Evolutionary conservation across 1,140 invertebrate species (phyloP), one percentile per base, ranked within the genome.

Genomic region (Chrysoperla carnea): DNA sequence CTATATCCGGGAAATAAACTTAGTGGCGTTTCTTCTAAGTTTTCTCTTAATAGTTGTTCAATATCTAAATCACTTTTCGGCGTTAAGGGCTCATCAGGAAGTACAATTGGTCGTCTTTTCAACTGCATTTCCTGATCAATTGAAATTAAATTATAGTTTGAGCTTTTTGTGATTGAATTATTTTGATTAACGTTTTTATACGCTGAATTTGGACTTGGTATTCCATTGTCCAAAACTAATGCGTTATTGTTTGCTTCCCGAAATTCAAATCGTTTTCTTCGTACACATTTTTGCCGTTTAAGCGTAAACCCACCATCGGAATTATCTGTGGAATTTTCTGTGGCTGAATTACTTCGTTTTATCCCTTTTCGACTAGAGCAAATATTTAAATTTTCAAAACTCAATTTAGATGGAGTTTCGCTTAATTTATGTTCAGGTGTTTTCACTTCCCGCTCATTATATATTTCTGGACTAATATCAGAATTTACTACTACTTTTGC

Each of bases 281-380:
- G 39, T 9, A 61, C 49, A 44, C 58, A 57, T 36, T 51, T 52
- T 42, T 61, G 58, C 13, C 58, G 49, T 45, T 53, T 57, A 13
- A 61, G 44, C 6, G 49, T 51, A 38, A 51, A 54, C 23, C 45
- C 36, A 6, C 31, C 31, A 27, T 39, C 39, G 11, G 39, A 46
- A 8, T 48, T 39, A 12, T 53, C 48, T 13, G 47, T 12, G 33
- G 48, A 31, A 33, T 33, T 33, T 33, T 33, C 31, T 2, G 31
- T 33, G 8, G 8, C n/a, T 2, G 8, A 9, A 33, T 33, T 33
- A 33, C 31, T 33, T 33, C 31, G 31, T 33, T 33, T 33, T 33
- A 9, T 33, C 3, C 8, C n/a, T 33, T 33, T 33, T 11, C 31
- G 31, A 11, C n/a, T 12, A 33, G 31, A 33, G n/a, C 31, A 11